Evolutionary conservation across 2,888 invertebrate species (phyloP).

Genomic region (Polyploca ridens): DNA sequence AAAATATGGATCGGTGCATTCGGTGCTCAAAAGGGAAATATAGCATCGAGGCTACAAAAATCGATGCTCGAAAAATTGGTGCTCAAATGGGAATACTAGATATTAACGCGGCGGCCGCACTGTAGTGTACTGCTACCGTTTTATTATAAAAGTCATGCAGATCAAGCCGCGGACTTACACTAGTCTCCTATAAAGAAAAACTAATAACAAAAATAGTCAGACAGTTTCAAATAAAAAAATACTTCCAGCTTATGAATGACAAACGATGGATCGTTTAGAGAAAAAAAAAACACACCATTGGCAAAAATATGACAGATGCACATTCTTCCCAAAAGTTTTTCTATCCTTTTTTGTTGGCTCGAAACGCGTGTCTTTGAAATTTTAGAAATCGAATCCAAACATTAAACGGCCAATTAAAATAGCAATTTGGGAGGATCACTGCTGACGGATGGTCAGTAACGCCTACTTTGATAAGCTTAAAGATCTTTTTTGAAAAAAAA

Average conservation of each 20-base stretch:
- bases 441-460: constrained; percentile 54
- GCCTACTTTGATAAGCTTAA: constrained; percentile 60
- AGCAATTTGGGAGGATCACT: constrained; percentile 61
- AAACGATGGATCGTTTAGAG: constrained; percentile 8
- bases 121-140: too few species aligned
- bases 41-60: too few species aligned
- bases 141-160: too few species aligned
- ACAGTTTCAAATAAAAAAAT: not conserved
- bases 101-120: too few species aligned
- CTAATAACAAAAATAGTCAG: not conserved
- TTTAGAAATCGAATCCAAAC: constrained; percentile 66
- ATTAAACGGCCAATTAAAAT: constrained; percentile 72
- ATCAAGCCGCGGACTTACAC: too few species aligned
- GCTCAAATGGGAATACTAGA: too few species aligned
- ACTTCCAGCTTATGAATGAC: not conserved
- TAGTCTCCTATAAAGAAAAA: not conserved
- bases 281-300: constrained; percentile 10
- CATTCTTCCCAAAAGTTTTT: constrained; percentile 34
- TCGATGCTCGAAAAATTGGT: too few species aligned
- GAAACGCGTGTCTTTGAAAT: constrained; percentile 43
- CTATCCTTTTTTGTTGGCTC: constrained; percentile 36
- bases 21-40: too few species aligned
- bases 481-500: constrained; percentile 48
- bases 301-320: constrained; percentile 52
- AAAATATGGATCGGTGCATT: too few species aligned